Percentiles rank a stretch among this genome's conserved stretches.
Conservation (phyloP, 1,140 invertebrate genomes). For the Nasonia longicornis region DNA sequence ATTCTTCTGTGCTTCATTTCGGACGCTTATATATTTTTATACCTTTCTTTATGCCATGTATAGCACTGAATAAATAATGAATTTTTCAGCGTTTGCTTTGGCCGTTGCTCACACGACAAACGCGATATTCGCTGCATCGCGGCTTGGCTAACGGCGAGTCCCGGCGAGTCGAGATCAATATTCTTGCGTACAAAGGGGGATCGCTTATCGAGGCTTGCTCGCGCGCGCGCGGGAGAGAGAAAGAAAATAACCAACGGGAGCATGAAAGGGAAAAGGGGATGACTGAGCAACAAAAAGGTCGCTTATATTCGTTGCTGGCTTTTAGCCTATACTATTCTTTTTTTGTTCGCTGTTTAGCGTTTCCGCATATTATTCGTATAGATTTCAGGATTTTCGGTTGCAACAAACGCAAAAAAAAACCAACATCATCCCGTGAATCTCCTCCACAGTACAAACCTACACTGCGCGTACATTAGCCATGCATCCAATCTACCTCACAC, state of each 20-base stretch:
- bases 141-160: not conserved
- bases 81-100: conserved; percentile 36
- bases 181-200: conserved; percentile 51
- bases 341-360: conserved; percentile 1
- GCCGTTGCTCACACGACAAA: conserved; percentile 23
- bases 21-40: too few relatives aligned
- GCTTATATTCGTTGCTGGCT: not conserved
- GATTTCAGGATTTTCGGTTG: not conserved
- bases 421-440: not conserved
- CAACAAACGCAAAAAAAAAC: too few relatives aligned
- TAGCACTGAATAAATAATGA: conserved; percentile 26
- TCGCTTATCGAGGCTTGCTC: conserved; percentile 49
- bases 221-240: not conserved
- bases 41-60: not conserved
- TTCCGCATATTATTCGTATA: not conserved
- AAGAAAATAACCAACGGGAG: conserved; percentile 16
- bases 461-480: too few relatives aligned
- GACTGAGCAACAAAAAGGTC: conserved; percentile 37
- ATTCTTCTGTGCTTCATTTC: not conserved
- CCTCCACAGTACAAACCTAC: too few relatives aligned
- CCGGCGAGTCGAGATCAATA: conserved; percentile 49
- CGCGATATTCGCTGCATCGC: conserved; percentile 46
- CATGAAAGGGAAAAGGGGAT: conserved; percentile 44
- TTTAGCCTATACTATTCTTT: not conserved
- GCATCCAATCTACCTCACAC: not conserved